These are phyloP conservation scores for Parnassius mnemosyne DNA, from an alignment of 2,888 invertebrate species.

Conservation along the genomic window DNA sequence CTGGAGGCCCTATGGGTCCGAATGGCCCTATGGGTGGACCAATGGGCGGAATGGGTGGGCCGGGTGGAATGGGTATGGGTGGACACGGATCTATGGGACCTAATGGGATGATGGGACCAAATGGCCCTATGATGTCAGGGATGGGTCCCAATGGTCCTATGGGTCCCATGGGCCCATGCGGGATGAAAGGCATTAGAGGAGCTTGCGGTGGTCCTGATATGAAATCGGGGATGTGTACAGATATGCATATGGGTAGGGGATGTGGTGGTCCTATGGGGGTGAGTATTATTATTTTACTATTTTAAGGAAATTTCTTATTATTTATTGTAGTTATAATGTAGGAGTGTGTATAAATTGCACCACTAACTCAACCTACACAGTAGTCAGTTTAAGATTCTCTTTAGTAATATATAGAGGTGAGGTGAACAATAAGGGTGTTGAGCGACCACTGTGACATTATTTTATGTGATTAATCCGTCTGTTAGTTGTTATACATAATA, in stretches of 20 bases:
- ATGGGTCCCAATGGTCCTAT: constrained; percentile 74
- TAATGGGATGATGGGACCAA: constrained; percentile 72
- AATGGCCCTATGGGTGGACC: constrained; percentile 59
- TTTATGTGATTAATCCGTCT: too few relatives aligned
- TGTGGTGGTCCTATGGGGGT: constrained; percentile 79
- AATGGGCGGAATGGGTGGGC: constrained; percentile 61
- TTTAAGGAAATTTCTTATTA: not conserved
- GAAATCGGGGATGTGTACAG: constrained; percentile 75
- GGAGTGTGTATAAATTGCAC: too few relatives aligned
- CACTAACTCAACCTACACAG: too few relatives aligned
- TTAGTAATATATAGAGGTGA: too few relatives aligned
- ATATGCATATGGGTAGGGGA: constrained; percentile 77
- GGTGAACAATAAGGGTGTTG: too few relatives aligned
- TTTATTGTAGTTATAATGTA: too few relatives aligned
- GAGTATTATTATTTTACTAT: constrained; percentile 36
- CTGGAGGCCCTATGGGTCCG: constrained; percentile 64
- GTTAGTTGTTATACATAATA: too few relatives aligned
- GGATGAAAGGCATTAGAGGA: constrained; percentile 74
- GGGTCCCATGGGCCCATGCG: constrained; percentile 77
- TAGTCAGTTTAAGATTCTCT: too few relatives aligned
- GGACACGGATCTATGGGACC: constrained; percentile 63
- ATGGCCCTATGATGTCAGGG: constrained; percentile 67
- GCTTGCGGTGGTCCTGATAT: constrained; percentile 76
- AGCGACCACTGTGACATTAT: too few relatives aligned
- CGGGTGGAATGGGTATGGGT: constrained; percentile 56